phyloP scores from a whole-genome alignment of 2,888 invertebrate genomes.

The Timema cristinae region DNA sequence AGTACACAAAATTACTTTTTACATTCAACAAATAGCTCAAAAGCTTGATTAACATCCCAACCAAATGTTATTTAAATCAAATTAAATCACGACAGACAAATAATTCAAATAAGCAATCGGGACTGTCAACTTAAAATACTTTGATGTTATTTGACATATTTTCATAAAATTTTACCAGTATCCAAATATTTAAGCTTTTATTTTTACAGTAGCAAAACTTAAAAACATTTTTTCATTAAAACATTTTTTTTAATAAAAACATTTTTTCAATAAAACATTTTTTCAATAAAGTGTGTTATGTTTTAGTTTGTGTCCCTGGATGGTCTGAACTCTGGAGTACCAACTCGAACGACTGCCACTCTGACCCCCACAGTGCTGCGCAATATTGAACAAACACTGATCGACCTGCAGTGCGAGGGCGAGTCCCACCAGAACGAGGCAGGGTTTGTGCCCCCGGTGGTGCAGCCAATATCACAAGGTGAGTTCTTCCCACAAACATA shows the following conservation, averaged over 20 bases:
- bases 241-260: too few species aligned
- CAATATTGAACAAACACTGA: slow-evolving; percentile 85
- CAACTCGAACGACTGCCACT: slow-evolving; percentile 89
- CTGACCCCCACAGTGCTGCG: slow-evolving; percentile 91
- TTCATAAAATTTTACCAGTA: too few species aligned
- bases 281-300: slow-evolving; percentile 36
- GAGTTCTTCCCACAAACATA: background rate
- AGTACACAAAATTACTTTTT: too few species aligned
- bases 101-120: too few species aligned
- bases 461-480: slow-evolving; percentile 43
- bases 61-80: too few species aligned
- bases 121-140: too few species aligned
- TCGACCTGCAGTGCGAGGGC: slow-evolving; percentile 75
- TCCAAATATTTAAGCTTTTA: too few species aligned
- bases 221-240: background rate
- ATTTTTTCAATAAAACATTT: background rate
- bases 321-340: slow-evolving; percentile 60
- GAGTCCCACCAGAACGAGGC: slow-evolving; percentile 74
- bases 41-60: too few species aligned
- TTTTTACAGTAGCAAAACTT: too few species aligned
- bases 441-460: slow-evolving; percentile 85
- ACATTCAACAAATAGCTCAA: too few species aligned
- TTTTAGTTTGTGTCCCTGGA: slow-evolving; percentile 50
- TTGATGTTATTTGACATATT: too few species aligned
- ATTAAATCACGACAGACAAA: too few species aligned